phyloP scores from a whole-genome alignment of 2,888 invertebrate genomes.

The Catocala nupta region DNA sequence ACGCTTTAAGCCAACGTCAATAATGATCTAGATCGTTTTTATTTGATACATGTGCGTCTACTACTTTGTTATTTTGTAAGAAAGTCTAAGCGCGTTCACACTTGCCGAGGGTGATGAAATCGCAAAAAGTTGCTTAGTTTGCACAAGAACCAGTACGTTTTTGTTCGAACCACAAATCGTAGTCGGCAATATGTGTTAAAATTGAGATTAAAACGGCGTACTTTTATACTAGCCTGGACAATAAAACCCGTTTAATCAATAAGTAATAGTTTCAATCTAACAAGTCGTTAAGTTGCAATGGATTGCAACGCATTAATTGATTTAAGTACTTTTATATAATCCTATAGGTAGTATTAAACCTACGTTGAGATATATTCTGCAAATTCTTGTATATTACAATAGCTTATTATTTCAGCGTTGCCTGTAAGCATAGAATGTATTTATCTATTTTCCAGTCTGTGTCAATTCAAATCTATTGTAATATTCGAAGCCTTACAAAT shows the following conservation, averaged over 20 bases:
- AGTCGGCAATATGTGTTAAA: conserved; percentile 2
- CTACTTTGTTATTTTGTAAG: conserved; percentile 18
- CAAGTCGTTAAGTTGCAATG: no score
- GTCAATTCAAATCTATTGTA: no score
- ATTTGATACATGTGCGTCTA: conserved; percentile 1
- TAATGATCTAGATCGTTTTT: conserved; percentile 19
- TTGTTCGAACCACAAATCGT: conserved; percentile 13
- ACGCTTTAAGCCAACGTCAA: conserved; percentile 11
- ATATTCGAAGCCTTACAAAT: conserved; percentile 10
- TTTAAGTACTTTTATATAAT: not conserved
- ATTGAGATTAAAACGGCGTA: not conserved
- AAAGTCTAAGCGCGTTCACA: conserved; percentile 14
- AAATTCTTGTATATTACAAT: no score
- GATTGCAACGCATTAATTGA: no score
- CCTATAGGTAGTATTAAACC: no score
- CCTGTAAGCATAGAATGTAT: no score
- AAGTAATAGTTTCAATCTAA: no score
- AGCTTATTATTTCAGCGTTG: no score
- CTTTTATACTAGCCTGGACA: not conserved
- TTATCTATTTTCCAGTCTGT: no score
- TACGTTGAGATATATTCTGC: no score
- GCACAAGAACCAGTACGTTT: conserved; percentile 7
- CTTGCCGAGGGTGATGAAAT: conserved; percentile 26
- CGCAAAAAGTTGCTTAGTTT: conserved; percentile 18
- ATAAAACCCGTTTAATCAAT: no score